Evolutionary conservation across 2,797 vertebrate species (phyloP).

Genomic region (Channa striata): DNA sequence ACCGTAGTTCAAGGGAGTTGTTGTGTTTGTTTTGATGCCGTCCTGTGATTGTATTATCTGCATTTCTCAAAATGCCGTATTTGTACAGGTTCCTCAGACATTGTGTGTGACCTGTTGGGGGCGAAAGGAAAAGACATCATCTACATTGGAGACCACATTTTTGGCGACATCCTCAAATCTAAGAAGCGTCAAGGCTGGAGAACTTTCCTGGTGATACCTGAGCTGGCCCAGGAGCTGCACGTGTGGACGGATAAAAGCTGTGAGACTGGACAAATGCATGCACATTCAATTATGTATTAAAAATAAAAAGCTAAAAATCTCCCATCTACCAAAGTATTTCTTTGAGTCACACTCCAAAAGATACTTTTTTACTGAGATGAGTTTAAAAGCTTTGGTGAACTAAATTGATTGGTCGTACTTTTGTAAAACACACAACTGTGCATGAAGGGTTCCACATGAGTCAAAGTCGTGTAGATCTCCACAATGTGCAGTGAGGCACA

Average conservation of each 20-base stretch:
- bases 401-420: neutral
- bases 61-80: neutral
- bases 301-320: too few relatives aligned
- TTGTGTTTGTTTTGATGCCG: neutral
- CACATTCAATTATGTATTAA: too few relatives aligned
- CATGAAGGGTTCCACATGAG: neutral
- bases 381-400: neutral
- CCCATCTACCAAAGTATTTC: too few relatives aligned
- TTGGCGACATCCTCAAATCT: conserved; percentile 96
- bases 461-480: neutral
- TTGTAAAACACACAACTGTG: too few relatives aligned
- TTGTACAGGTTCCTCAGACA: conserved; percentile 92
- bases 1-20: too few relatives aligned
- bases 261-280: conserved; percentile 70
- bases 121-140: conserved; percentile 96
- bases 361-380: neutral
- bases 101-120: conserved; percentile 92
- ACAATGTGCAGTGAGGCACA: neutral
- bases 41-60: neutral
- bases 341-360: too few relatives aligned
- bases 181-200: conserved; percentile 97
- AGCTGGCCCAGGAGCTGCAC: conserved; percentile 94
- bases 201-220: conserved; percentile 95
- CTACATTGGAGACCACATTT: conserved; percentile 97
- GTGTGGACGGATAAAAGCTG: conserved; percentile 97